A percentile compares a stretch with the other conserved stretches of the same genome.
phyloP scores from a whole-genome alignment of 1,140 invertebrate species.

The Heliconius hewitsoni region DNA sequence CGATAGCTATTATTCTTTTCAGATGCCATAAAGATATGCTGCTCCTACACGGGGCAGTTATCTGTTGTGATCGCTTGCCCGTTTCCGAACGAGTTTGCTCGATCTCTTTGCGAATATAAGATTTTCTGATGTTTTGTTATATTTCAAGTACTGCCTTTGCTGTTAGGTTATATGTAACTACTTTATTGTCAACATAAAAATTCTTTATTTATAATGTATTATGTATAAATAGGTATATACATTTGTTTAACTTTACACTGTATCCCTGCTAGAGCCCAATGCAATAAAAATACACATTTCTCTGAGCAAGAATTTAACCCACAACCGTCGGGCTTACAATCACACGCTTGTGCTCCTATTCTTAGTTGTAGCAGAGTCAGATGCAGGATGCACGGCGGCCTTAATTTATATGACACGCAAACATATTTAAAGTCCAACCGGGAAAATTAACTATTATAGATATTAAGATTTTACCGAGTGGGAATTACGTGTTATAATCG shows the following conservation, averaged over 20 bases:
- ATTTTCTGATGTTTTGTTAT: constrained; percentile 24
- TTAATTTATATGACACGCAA: too few relatives aligned
- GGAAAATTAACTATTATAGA: too few relatives aligned
- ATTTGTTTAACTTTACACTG: neutral
- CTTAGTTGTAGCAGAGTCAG: too few relatives aligned
- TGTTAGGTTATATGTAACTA: constrained; percentile 1
- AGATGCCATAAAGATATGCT: constrained; percentile 65
- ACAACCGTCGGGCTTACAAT: too few relatives aligned
- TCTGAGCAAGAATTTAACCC: too few relatives aligned
- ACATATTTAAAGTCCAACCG: too few relatives aligned
- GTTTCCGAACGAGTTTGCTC: constrained; percentile 33
- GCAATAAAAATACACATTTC: too few relatives aligned
- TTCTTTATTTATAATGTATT: neutral
- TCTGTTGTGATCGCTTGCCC: constrained; percentile 38
- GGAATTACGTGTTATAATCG: too few relatives aligned
- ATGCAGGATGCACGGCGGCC: too few relatives aligned
- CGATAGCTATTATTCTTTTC: constrained; percentile 62
- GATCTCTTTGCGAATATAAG: constrained; percentile 26
- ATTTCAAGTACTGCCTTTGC: neutral
- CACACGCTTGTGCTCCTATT: too few relatives aligned
- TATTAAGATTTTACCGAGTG: too few relatives aligned
- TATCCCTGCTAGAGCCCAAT: neutral
- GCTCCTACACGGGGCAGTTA: constrained; percentile 38
- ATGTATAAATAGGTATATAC: too few relatives aligned
- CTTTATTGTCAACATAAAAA: constrained; percentile 4